Conservation (phyloP, 2,888 invertebrate genomes). For the Melanostoma mellinum region DNA sequence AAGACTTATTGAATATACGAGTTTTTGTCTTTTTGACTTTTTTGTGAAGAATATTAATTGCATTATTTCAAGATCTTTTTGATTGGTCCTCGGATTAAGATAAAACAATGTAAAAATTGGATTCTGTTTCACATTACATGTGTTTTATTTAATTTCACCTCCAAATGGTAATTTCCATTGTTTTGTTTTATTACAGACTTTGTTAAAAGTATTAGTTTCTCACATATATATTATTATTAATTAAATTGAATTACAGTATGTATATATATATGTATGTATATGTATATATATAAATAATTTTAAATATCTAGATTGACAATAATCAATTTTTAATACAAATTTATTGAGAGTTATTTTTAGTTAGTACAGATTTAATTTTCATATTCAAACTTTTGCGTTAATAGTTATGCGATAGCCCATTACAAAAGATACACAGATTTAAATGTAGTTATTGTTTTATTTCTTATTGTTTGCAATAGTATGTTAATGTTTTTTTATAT, state of each 20-base stretch:
- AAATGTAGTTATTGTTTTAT: slow-evolving; percentile 63
- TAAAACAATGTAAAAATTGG: neutral
- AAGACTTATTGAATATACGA: too few relatives aligned
- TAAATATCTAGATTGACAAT: slow-evolving; percentile 65
- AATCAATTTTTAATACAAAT: slow-evolving; percentile 61
- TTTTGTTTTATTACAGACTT: slow-evolving; percentile 52
- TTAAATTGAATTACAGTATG: slow-evolving; percentile 36
- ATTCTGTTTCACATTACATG: slow-evolving; percentile 64
- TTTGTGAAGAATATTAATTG: too few relatives aligned
- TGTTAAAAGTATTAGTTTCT: slow-evolving; percentile 53
- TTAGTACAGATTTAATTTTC: slow-evolving; percentile 25
- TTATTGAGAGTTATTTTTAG: slow-evolving; percentile 34
- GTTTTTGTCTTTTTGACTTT: too few relatives aligned
- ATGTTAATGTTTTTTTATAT: slow-evolving; percentile 31
- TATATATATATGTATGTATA: slow-evolving; percentile 44
- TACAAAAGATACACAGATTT: slow-evolving; percentile 66
- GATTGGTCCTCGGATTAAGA: neutral
- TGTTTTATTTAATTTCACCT: slow-evolving; percentile 61
- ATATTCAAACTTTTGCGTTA: slow-evolving; percentile 40
- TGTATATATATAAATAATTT: slow-evolving; percentile 39
- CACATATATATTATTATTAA: slow-evolving; percentile 53
- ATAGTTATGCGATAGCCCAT: slow-evolving; percentile 59
- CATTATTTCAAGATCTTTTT: too few relatives aligned
- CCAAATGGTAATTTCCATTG: slow-evolving; percentile 41
- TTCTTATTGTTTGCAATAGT: slow-evolving; percentile 57